These are phyloP conservation scores for Gambusia yucatana DNA, from an alignment of 2,797 vertebrate species.

Conservation along the genomic window DNA sequence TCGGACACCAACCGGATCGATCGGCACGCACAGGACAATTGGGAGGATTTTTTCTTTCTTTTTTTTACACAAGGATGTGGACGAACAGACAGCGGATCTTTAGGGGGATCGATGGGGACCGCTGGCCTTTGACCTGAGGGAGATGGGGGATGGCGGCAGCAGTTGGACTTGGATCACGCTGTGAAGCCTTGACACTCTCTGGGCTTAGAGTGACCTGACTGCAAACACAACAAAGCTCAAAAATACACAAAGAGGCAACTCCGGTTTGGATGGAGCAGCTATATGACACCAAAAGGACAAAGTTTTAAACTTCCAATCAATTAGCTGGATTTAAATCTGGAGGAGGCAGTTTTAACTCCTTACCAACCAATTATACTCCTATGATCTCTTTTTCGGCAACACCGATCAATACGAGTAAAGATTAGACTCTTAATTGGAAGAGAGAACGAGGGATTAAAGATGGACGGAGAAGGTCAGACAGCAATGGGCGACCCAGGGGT, in stretches of 20 bases:
- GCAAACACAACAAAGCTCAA: constrained; percentile 58
- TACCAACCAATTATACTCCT: constrained; percentile 47
- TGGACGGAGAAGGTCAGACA: constrained; percentile 27
- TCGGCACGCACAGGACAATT: constrained; percentile 68
- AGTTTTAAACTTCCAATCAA: constrained; percentile 13
- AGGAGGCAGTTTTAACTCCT: constrained; percentile 12
- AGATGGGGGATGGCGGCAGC: constrained; percentile 57
- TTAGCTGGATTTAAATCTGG: constrained; percentile 2
- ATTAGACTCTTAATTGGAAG: constrained; percentile 72
- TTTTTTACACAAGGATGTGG: constrained; percentile 65
- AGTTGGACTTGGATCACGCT: constrained; percentile 77
- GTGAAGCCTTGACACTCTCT: constrained; percentile 75
- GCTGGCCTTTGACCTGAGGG: constrained; percentile 82
- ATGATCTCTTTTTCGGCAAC: constrained; percentile 41
- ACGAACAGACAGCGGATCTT: constrained; percentile 57
- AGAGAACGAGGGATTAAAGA: constrained; percentile 63
- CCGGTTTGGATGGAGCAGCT: not conserved
- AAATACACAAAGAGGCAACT: constrained; percentile 12
- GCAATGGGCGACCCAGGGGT: constrained; percentile 51
- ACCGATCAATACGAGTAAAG: constrained; percentile 69
- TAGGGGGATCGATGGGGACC: constrained; percentile 75
- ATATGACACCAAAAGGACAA: constrained; percentile 1
- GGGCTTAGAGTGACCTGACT: constrained; percentile 63
- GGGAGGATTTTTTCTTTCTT: constrained; percentile 50
- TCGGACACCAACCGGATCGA: constrained; percentile 76